Evolutionary conservation across 2,888 invertebrate species (phyloP).

Genomic region (Artemia sp.): DNA sequence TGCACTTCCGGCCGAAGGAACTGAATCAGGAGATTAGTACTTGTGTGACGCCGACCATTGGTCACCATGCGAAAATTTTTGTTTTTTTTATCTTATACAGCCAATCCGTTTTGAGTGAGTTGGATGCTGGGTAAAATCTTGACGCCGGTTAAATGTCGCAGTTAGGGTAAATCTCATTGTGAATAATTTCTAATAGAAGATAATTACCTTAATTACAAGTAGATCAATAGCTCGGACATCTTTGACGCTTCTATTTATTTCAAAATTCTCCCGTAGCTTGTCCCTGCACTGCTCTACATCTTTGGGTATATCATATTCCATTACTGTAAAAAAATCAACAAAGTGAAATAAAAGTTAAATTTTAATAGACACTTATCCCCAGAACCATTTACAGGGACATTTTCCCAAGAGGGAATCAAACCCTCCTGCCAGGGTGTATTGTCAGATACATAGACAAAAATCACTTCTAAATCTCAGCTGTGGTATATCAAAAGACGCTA

Average conservation of each 20-base stretch:
- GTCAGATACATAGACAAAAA: neutral
- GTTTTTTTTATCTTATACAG: too few species aligned
- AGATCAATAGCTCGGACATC: constrained; percentile 80
- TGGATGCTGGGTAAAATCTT: too few species aligned
- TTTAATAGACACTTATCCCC: constrained; percentile 21
- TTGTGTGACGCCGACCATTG: too few species aligned
- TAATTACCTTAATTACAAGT: constrained; percentile 67
- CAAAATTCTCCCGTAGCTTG: constrained; percentile 61
- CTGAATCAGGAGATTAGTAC: too few species aligned
- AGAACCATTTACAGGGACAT: constrained; percentile 12
- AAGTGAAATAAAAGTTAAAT: too few species aligned
- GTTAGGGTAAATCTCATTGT: neutral
- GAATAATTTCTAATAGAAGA: neutral
- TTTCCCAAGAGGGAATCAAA: neutral
- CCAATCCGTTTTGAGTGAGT: too few species aligned
- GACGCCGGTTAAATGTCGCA: too few species aligned
- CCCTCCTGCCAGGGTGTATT: neutral
- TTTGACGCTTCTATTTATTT: constrained; percentile 52
- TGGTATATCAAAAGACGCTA: too few species aligned
- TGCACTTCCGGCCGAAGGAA: too few species aligned
- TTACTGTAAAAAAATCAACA: constrained; percentile 42
- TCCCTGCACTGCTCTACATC: constrained; percentile 46
- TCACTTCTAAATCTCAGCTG: too few species aligned
- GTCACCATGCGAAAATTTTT: too few species aligned
- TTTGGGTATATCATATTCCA: constrained; percentile 65